Evolutionary conservation across 35 echinoderm and acorn worm genomes (phyloP), one percentile per base, ranked within the genome.

Genomic region (Heliocidaris erythrogramma): DNA sequence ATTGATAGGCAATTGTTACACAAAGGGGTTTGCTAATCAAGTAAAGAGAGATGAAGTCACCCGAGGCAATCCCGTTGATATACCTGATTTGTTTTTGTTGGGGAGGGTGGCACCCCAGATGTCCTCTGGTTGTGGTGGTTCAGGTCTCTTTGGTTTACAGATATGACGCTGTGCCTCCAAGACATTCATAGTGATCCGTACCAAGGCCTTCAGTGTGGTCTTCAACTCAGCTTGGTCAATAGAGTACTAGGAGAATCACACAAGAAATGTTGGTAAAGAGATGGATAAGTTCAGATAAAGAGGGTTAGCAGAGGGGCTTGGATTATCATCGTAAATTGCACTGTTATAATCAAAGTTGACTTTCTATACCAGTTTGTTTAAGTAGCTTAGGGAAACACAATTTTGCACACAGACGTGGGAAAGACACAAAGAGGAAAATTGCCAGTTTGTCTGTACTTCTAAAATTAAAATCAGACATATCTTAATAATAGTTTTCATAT

Each of bases 91-190:
- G 94, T 98, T 96, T 85, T 95, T 96, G 88, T 98, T 95, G 7
- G 96, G 95, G 24, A 96, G 87, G 35, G 95, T 99, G 29, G 98
- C 98, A 35, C 98, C 98, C 98, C 98, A 99, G 86, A 99, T 99
- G 48, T 99, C 98, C 48, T 99, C 98, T 30, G 97, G 93, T 61
- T 96, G 96, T 1, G 98, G 98, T 85, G 97, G 98, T 65, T 99
- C 98, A 4, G 98, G 98, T 47, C 95, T 59, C 86, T 99, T 99
- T 21, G 98, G 98, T 71, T 99, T 99, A 90, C 98, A 99, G 14
- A 92, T 95, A 88, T 99, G 98, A 24, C 93, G 93, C 92, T 99
- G 98, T 30, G 97, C 97, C 61, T 99, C 98, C 47, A 99, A 93
- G 10, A 96, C 94, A 88, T 99, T 99, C 30, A 99, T 96, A 49